Evolutionary conservation across 2,888 invertebrate genomes (phyloP).

Genomic region (Stenolophus ochropezus): DNA sequence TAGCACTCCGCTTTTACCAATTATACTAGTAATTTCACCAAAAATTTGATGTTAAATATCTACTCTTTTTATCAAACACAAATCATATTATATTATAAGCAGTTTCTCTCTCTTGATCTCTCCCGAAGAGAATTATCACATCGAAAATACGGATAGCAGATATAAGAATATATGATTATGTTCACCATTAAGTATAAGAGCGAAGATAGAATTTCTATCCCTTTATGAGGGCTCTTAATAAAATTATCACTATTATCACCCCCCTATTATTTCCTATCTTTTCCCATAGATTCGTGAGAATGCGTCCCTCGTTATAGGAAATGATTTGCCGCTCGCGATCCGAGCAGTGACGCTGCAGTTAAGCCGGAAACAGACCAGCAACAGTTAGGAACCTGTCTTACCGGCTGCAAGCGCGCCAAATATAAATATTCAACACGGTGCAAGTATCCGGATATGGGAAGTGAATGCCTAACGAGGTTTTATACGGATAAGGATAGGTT

Average conservation of each 20-base stretch:
- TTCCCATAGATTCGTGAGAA: neutral
- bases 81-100: too few relatives aligned
- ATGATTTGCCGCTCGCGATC: slow-evolving; percentile 11
- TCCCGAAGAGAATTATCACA: too few relatives aligned
- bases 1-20: too few relatives aligned
- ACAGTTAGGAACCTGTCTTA: slow-evolving; percentile 30
- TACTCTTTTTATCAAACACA: too few relatives aligned
- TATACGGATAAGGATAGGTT: neutral
- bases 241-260: neutral
- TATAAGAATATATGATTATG: neutral
- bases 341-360: slow-evolving; percentile 17
- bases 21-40: too few relatives aligned
- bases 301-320: neutral
- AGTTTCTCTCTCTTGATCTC: too few relatives aligned
- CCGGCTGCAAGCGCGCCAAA: slow-evolving; percentile 35
- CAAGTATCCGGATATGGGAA: slow-evolving; percentile 38
- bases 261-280: neutral
- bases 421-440: slow-evolving; percentile 49
- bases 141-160: too few relatives aligned
- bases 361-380: slow-evolving; percentile 47
- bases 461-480: slow-evolving; percentile 25
- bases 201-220: neutral
- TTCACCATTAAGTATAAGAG: neutral
- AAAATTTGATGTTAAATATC: too few relatives aligned
- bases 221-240: neutral